Conservation (phyloP, 2,888 invertebrate species). For the Eudasyphora cyanicolor region DNA sequence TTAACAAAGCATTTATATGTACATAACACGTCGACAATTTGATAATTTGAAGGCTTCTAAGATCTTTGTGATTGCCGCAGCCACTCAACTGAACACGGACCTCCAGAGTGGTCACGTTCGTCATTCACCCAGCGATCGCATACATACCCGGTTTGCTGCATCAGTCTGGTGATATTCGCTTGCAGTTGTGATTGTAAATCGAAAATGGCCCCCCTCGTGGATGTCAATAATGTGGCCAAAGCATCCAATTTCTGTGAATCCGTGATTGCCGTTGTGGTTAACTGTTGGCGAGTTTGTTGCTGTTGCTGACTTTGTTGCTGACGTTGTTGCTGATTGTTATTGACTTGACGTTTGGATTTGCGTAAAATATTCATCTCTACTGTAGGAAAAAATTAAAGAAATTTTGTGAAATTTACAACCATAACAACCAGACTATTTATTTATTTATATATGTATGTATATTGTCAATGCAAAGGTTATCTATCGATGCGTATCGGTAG, state of each 20-base stretch:
- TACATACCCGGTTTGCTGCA: constrained; percentile 72
- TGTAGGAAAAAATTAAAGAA: constrained; percentile 29
- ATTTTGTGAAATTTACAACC: too few relatives aligned
- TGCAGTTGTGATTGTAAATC: constrained; percentile 63
- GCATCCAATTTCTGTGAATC: constrained; percentile 70
- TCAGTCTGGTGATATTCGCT: constrained; percentile 68
- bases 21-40: neutral
- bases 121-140: too few relatives aligned
- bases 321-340: constrained; percentile 40
- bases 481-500: neutral
- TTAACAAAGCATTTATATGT: neutral
- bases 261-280: constrained; percentile 27
- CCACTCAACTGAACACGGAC: neutral
- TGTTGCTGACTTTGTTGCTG: constrained; percentile 5
- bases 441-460: too few relatives aligned
- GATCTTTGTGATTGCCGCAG: neutral
- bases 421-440: neutral
- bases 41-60: neutral
- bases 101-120: neutral
- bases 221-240: constrained; percentile 73
- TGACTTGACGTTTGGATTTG: constrained; percentile 60
- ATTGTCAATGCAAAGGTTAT: too few relatives aligned
- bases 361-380: constrained; percentile 59
- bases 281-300: constrained; percentile 16
- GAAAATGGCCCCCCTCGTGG: constrained; percentile 70